Base-by-base conservation (phyloP, 2,113 vertebrate species). In the Pachypanchax playfairii region DNA sequence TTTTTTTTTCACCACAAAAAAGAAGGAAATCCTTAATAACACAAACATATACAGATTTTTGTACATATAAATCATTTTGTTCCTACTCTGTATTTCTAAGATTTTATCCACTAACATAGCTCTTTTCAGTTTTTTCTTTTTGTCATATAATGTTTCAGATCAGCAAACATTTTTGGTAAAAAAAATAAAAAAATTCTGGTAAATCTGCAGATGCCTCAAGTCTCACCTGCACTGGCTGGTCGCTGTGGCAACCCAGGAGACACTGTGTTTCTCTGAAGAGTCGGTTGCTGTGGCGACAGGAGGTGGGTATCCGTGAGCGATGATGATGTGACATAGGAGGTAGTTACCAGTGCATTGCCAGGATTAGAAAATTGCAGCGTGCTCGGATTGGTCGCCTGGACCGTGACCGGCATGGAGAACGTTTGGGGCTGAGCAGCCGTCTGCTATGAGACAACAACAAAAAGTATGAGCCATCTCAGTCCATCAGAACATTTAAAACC, bases 361-460 rank as follows among this genome's bases (percentile, higher is more conserved):
- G 95, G 95, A 87, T 93, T 98, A 91, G 94, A 98, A 93, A 98
- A 98, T 71, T 95, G 95, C 92, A 97, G 91, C 21, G 94, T 88
- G 89, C 90, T 96, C 66, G 94, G 96, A 90, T 93, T 98, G 90
- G 92, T 93, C 64, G 96, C 93, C 2, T 97, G 96, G 83, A 98
- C 95, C 6, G 97, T 96, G 85, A 98, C 95, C 0, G 97, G 97
- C 96, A 99, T 96, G 88, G 95, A 94, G 42, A 99, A 99, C 46
- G 95, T 96, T 6, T 96, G 94, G 25, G 95, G 89, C n/a, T 93
- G 94, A 83, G 96, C 95, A 62, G 96, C 75, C 17, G 96, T 95
- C 95, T 98, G 90, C 88, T 84, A 87, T 41, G 51, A 61, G 91
- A 43, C 4, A 17, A 22, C 6, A 36, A n/a, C n/a, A n/a, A n/a